Evolutionary conservation across 2,113 vertebrate species (phyloP).

Genomic region (Paralichthys olivaceus): DNA sequence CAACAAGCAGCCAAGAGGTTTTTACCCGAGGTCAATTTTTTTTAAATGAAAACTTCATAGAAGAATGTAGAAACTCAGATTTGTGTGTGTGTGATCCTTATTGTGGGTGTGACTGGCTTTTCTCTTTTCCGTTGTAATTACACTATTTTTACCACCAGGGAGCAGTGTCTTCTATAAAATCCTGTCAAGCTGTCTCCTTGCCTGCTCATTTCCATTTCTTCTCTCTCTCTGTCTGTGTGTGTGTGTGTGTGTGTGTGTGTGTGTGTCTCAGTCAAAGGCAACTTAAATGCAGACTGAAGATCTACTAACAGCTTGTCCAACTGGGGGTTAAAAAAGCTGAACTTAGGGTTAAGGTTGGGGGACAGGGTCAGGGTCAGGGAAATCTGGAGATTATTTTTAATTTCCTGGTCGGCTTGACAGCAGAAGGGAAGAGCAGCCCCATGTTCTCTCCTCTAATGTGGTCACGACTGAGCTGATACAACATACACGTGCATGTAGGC

Average conservation of each 20-base stretch:
- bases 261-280: not conserved
- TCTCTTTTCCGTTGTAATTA: not conserved
- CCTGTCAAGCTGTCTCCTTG: not conserved
- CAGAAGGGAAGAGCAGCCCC: too few species aligned
- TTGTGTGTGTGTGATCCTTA: too few species aligned
- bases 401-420: too few species aligned
- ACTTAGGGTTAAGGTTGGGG: too few species aligned
- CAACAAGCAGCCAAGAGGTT: too few species aligned
- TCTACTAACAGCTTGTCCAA: not conserved
- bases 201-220: not conserved
- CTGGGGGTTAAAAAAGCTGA: too few species aligned
- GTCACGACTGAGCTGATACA: too few species aligned
- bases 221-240: too few species aligned
- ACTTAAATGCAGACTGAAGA: not conserved
- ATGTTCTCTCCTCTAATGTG: too few species aligned
- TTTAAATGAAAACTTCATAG: not conserved
- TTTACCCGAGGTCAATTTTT: not conserved
- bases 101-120: not conserved
- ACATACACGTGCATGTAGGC: not conserved
- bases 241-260: not conserved
- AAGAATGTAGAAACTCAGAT: too few species aligned
- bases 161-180: constrained; percentile 34
- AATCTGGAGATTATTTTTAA: too few species aligned
- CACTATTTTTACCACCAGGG: constrained; percentile 17
- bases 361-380: too few species aligned